Evolutionary conservation across 2,888 invertebrate genomes (phyloP).

Genomic region (Gastracanthus pulcherrimus): DNA sequence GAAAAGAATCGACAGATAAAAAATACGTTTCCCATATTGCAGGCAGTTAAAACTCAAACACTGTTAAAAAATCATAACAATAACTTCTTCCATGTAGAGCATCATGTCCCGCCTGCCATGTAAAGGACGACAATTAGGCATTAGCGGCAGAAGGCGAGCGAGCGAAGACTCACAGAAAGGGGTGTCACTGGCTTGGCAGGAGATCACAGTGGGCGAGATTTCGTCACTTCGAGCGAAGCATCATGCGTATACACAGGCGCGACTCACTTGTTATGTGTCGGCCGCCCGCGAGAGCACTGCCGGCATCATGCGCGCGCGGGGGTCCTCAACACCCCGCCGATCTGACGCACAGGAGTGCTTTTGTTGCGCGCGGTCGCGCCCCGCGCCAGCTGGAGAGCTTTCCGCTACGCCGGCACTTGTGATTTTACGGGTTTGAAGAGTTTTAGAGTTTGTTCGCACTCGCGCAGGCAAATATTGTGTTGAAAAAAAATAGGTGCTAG

Average conservation of each 20-base stretch:
- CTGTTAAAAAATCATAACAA: neutral
- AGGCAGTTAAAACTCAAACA: no score
- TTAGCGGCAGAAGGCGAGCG: neutral
- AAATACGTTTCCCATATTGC: no score
- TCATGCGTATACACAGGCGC: conserved; percentile 52
- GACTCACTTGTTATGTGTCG: neutral
- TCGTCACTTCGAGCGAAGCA: conserved; percentile 26
- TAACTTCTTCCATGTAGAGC: no score
- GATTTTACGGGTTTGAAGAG: conserved; percentile 1
- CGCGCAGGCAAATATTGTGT: neutral
- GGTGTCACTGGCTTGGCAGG: conserved; percentile 57
- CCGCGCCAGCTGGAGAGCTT: neutral
- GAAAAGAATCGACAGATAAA: no score
- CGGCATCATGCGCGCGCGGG: neutral
- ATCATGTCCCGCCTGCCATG: no score
- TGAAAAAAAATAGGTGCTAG: no score
- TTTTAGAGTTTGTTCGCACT: neutral
- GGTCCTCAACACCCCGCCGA: conserved; percentile 42
- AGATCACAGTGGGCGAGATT: conserved; percentile 56
- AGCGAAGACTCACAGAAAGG: conserved; percentile 17
- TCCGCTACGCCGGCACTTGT: neutral
- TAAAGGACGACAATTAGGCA: conserved; percentile 13
- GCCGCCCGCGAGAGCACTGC: neutral
- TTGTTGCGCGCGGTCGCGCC: neutral
- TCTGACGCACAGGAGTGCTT: conserved; percentile 29